These are phyloP conservation scores for Scomber colias DNA, from an alignment of 2,113 vertebrate genomes.

Conservation along the genomic window DNA sequence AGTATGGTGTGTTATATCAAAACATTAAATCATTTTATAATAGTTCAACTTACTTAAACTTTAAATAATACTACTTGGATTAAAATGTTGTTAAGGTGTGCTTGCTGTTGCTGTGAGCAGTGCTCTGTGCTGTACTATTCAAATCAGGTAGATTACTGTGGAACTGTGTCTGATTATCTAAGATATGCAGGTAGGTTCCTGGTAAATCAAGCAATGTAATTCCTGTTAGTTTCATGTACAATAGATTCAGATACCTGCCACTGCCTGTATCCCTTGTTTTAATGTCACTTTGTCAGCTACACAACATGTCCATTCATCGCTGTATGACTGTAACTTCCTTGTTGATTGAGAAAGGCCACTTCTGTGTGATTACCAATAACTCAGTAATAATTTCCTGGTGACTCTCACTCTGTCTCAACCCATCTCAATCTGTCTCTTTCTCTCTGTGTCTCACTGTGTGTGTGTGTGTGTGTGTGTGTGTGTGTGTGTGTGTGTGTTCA, in stretches of 20 bases:
- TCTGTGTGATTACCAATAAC: slow-evolving; percentile 33
- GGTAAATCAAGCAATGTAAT: slow-evolving; percentile 30
- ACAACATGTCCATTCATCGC: neutral
- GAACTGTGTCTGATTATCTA: slow-evolving; percentile 2
- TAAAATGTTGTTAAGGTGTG: slow-evolving; percentile 9
- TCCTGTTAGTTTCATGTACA: slow-evolving; percentile 30
- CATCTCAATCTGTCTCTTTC: neutral
- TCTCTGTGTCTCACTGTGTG: neutral
- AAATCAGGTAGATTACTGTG: neutral
- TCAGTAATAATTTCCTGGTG: slow-evolving; percentile 63
- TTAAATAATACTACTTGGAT: neutral
- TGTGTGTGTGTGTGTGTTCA: too few relatives aligned
- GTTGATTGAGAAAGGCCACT: slow-evolving; percentile 38
- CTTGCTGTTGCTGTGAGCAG: neutral
- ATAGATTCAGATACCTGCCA: slow-evolving; percentile 25
- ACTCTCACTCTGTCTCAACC: neutral
- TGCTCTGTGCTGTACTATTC: neutral
- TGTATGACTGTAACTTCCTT: slow-evolving; percentile 55
- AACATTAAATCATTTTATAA: neutral
- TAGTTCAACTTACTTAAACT: neutral
- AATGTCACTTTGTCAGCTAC: slow-evolving; percentile 6
- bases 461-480: too few relatives aligned
- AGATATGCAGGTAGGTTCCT: slow-evolving; percentile 29
- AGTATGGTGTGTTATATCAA: neutral
- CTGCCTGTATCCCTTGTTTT: slow-evolving; percentile 15